phyloP scores from a whole-genome alignment of 2,888 invertebrate genomes.

The Tetanocera ferruginea region DNA sequence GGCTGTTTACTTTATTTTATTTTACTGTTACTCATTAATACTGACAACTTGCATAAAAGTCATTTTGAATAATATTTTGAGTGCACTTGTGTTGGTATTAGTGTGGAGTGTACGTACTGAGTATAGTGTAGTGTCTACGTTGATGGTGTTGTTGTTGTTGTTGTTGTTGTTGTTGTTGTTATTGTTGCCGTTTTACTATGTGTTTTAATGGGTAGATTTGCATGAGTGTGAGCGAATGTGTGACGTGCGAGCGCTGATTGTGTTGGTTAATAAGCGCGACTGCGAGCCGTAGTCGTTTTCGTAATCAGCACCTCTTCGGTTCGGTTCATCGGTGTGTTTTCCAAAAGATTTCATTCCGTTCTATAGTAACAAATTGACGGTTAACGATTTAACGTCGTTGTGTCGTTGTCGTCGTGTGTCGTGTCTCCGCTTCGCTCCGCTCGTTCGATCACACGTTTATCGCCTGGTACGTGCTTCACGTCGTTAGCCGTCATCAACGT shows the following conservation, averaged over 20 bases:
- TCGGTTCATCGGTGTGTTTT: constrained; percentile 24
- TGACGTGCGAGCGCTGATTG: neutral
- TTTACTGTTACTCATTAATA: constrained; percentile 29
- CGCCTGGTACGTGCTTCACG: constrained; percentile 38
- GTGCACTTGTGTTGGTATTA: constrained; percentile 7
- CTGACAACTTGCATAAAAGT: constrained; percentile 1
- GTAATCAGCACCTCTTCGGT: constrained; percentile 35
- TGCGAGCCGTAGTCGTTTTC: constrained; percentile 21
- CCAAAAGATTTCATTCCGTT: constrained; percentile 43
- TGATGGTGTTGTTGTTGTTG: neutral
- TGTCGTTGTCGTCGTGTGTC: neutral
- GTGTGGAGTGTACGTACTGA: neutral
- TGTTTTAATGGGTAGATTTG: neutral
- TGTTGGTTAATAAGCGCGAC: constrained; percentile 34
- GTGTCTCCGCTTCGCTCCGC: constrained; percentile 28
- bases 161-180: neutral
- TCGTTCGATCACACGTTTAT: constrained; percentile 43
- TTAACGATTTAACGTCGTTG: constrained; percentile 48
- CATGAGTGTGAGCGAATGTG: neutral
- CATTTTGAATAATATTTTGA: constrained; percentile 20
- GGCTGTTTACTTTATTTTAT: constrained; percentile 4
- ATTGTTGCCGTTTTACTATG: neutral
- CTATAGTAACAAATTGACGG: constrained; percentile 49
- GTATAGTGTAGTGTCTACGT: neutral
- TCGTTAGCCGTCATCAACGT: constrained; percentile 40